Conservation (phyloP, 2,113 vertebrate genomes). For the Epinephelus moara region DNA sequence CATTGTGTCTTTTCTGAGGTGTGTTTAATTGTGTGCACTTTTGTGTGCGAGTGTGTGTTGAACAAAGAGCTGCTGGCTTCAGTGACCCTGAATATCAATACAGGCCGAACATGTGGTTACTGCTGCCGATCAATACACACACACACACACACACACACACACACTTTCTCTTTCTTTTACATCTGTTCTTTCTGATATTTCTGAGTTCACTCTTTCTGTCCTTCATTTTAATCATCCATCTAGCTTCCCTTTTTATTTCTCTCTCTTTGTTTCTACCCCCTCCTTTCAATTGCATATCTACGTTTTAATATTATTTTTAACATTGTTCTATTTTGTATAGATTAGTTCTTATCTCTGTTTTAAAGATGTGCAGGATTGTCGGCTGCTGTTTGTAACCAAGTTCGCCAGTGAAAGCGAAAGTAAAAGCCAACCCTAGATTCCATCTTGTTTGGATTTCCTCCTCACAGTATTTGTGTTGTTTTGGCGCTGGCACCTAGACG, state of each 20-base stretch:
- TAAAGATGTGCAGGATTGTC: no score
- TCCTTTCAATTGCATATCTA: no score
- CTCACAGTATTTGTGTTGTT: no score
- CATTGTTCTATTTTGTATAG: neutral
- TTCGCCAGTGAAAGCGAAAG: no score
- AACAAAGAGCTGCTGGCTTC: conserved; percentile 48
- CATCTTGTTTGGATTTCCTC: no score
- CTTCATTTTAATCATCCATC: neutral
- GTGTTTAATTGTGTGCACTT: conserved; percentile 1
- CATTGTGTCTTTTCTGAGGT: neutral
- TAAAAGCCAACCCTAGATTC: no score
- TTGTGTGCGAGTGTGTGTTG: conserved; percentile 18
- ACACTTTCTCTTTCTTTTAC: neutral
- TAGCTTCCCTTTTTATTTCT: no score
- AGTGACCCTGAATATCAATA: conserved; percentile 52
- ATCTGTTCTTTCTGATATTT: neutral
- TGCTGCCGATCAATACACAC: conserved; percentile 27
- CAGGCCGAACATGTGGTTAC: conserved; percentile 39
- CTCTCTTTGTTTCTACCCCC: no score
- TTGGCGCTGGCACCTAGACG: no score
- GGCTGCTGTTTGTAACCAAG: no score
- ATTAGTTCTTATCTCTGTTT: no score
- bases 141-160: conserved; percentile 24
- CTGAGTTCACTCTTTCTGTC: neutral
- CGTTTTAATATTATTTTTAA: no score